Evolutionary conservation across 2,797 vertebrate species (phyloP).

Genomic region (Cacajao melanocephalus): DNA sequence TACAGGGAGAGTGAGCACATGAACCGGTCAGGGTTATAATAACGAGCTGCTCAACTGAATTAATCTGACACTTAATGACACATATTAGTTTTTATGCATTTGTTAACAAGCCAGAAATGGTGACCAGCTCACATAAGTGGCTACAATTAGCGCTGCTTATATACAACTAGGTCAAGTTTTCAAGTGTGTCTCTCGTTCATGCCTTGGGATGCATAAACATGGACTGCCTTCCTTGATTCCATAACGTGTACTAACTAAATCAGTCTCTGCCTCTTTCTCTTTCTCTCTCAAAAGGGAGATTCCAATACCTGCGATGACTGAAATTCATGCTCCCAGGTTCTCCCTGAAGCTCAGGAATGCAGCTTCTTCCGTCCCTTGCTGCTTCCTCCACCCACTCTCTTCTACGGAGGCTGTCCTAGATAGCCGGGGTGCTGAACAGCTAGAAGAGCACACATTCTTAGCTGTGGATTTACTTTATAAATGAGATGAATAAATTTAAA

Average conservation of each 20-base stretch:
- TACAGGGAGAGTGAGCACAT: not conserved
- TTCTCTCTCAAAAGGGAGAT: not conserved
- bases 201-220: not conserved
- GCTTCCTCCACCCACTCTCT: too few species aligned
- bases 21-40: not conserved
- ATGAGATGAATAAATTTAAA: not conserved
- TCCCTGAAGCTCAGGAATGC: not conserved
- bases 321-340: not conserved
- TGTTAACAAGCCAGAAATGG: slow-evolving; percentile 24
- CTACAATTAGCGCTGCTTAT: slow-evolving; percentile 32
- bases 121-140: not conserved
- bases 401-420: not conserved
- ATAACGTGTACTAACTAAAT: not conserved
- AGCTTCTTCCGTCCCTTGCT: too few species aligned
- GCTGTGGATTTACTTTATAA: not conserved
- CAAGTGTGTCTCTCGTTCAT: not conserved
- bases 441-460: too few species aligned
- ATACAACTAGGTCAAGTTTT: slow-evolving; percentile 31
- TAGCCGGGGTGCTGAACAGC: not conserved
- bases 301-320: not conserved
- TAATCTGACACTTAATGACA: slow-evolving; percentile 16
- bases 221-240: not conserved
- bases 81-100: not conserved
- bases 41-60: not conserved
- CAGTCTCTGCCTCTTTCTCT: not conserved